Evolutionary conservation across 2,113 vertebrate species (phyloP).

Genomic region (Suricata suricatta): DNA sequence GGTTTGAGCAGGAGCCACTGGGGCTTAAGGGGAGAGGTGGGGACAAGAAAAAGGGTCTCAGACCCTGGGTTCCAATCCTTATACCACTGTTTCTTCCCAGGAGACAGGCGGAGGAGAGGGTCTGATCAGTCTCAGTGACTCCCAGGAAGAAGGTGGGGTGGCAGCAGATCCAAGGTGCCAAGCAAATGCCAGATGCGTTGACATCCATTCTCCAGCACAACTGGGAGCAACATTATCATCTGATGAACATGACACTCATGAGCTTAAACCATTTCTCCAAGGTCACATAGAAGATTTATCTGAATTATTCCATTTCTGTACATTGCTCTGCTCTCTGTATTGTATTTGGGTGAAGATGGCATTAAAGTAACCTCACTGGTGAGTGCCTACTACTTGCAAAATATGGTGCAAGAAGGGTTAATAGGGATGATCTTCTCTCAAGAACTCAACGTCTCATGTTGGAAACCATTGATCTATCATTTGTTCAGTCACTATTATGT

Average conservation of each 20-base stretch:
- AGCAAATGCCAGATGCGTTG: background rate
- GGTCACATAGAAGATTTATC: background rate
- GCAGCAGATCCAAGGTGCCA: background rate
- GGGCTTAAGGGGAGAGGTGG: constrained; percentile 70
- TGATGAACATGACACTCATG: background rate
- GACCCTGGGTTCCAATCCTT: constrained; percentile 26
- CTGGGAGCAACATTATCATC: background rate
- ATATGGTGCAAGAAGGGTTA: background rate
- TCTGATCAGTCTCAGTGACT: constrained; percentile 8
- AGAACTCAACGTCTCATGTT: background rate
- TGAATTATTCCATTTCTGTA: background rate
- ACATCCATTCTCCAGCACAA: background rate
- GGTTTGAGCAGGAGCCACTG: constrained; percentile 77
- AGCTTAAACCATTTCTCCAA: background rate
- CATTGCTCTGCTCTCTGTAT: background rate
- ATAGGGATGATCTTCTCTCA: background rate
- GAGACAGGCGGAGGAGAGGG: constrained; percentile 43
- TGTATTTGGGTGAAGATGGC: background rate
- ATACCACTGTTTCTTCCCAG: background rate
- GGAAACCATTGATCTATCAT: background rate
- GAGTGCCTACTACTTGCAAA: background rate
- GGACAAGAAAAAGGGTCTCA: background rate
- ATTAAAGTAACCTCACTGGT: background rate
- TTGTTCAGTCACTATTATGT: background rate
- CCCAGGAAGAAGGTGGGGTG: background rate